A percentile compares a stretch with the other conserved stretches of the same genome.
Evolutionary conservation across 2,797 vertebrate species (phyloP).

Genomic region (Thripadectes ignobilis): DNA sequence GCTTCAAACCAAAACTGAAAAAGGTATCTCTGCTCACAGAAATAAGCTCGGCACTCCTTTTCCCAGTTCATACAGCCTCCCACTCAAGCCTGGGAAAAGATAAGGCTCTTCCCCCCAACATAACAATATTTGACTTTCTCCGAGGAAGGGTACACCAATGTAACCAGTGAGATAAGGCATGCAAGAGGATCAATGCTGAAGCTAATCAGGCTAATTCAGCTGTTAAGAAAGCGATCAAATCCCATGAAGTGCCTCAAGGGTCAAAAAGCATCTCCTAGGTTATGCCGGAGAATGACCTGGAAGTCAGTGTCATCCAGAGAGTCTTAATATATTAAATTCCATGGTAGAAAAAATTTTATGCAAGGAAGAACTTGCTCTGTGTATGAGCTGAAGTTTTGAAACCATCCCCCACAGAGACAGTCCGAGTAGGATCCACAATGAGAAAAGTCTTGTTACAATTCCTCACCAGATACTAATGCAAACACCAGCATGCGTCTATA

Average conservation of each 20-base stretch:
- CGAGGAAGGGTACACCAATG: background rate
- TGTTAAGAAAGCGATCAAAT: background rate
- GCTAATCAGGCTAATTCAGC: background rate
- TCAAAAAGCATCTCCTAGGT: background rate
- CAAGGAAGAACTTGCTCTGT: background rate
- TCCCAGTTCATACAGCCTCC: background rate
- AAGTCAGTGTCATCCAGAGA: background rate
- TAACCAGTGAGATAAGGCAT: background rate
- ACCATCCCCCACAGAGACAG: background rate
- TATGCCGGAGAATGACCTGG: background rate
- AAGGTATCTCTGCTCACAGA: background rate
- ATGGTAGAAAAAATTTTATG: background rate
- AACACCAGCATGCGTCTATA: slow-evolving; percentile 18
- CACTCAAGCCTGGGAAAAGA: background rate
- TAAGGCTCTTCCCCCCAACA: background rate
- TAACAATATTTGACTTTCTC: background rate
- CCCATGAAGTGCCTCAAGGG: background rate
- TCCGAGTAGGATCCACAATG: background rate
- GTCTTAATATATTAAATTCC: background rate
- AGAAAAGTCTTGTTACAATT: slow-evolving; percentile 19
- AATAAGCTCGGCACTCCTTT: background rate
- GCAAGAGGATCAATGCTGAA: background rate
- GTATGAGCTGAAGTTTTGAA: background rate
- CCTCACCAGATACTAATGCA: slow-evolving; percentile 9
- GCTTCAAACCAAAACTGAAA: background rate